Evolutionary conservation across 2,113 vertebrate genomes (phyloP), one percentile per base, ranked within the genome.

Genomic region (Xyliphius kryptos): DNA sequence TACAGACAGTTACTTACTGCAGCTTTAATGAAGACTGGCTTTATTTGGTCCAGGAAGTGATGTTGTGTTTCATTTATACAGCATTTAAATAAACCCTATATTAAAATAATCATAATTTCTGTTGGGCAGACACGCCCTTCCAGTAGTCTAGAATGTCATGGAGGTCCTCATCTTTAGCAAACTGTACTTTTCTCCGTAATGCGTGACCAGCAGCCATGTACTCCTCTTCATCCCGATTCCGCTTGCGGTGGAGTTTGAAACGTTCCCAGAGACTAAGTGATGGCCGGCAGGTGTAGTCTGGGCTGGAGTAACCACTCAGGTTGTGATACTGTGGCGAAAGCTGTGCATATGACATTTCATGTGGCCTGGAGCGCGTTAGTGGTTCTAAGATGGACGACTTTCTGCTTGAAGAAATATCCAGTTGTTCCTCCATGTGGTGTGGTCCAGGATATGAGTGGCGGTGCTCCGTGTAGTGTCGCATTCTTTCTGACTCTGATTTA

Each of bases 61-160:
- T 58, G 44, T 32, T 36, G 68, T 16, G 47, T 61, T 38, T 22
- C 38, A 46, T 38, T 6, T 19, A 54, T 21, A 17, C 58, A 44
- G 17, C 14, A n/a, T n/a, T 66, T 60, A 17, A 51, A 37, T 51
- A 17, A 41, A 11, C 56, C 56, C 73, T 48, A 76, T 65, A 78
- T 74, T 68, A 73, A 81, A 53, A n/a, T 20, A 56, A 81, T 97
- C 92, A 97, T 81, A 90, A 91, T 85, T 97, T 97, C 87, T 97
- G 95, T 87, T 97, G 96, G 71, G 94, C 94, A 0, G 95, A 97
- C 69, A 98, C 95, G 0, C 96, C 96, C 77, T 99, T 99, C 96
- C 96, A 99, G 85, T 99, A 99, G 89, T 97, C 94, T 82, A 99
- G 86, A 84, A 99, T 99, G 83, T 99, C 95, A 0, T 99, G 96